Evolutionary conservation across 2,888 invertebrate species (phyloP), one percentile per base, ranked within the genome.

Genomic region (Camponotus fellah): DNA sequence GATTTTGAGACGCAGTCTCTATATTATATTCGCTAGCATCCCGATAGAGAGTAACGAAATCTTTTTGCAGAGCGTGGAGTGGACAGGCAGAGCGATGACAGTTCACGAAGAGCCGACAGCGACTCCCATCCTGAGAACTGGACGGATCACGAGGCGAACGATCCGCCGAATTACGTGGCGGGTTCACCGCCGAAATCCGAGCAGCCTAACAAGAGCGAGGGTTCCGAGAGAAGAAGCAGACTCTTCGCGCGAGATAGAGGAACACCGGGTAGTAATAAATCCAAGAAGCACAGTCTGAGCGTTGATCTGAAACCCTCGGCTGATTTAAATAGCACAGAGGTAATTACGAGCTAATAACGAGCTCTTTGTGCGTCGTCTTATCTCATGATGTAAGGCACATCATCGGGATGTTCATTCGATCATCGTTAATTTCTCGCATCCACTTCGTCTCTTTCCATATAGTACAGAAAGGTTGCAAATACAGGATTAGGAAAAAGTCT

Each of bases 131-230:
- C 95, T 66, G 95, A 95, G 83, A 95, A 95, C 91, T 96, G 96
- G 95, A 96, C 97, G 43, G 97, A 97, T 94, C 96, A 96, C 83
- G 97, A 97, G 93, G 96, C 96, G 49, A 97, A 97, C 83, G 97
- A 97, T 93, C 96, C 96, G 62, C 92, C 96, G 95, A 92, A 95
- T 95, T 83, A 95, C 94, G 62, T 96, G 95, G 91, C 97, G 95
- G 90, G 97, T 21, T 96, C 97, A 82, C 96, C 96, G 0, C 96
- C 96, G 0, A 96, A 96, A 86, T 95, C 95, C 17, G 95, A 96
- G 58, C 96, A 95, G 1, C 95, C 95, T 17, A 96, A 95, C 94
- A 96, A 96, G 93, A 95, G 94, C 91, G 94, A 94, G 76, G 90
- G 86, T 62, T 89, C 91, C 14, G 95, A 94, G 37, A 91, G 92